Evolutionary conservation across 2,797 vertebrate genomes (phyloP).

Genomic region (Remorina albescens): DNA sequence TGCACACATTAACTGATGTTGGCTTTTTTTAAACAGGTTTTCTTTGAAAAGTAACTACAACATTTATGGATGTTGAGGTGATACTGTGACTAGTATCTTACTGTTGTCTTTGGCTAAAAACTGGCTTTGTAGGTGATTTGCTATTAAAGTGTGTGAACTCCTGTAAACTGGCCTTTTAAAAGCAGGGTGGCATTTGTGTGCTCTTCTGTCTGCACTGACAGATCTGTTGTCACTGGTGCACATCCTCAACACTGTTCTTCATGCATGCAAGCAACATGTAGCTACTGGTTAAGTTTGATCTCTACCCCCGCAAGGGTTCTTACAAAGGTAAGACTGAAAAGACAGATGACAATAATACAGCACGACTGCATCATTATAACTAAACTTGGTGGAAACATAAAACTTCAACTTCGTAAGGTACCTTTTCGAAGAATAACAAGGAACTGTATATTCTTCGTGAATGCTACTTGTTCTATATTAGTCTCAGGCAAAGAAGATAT

Average conservation of each 20-base stretch:
- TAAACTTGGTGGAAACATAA: neutral
- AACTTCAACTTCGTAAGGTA: neutral
- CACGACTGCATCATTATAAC: neutral
- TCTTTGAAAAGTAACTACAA: too few relatives aligned
- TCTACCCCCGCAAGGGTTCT: neutral
- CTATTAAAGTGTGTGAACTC: neutral
- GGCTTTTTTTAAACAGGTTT: too few relatives aligned
- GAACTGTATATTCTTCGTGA: neutral
- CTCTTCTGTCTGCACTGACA: neutral
- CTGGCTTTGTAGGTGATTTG: neutral
- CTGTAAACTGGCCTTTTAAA: neutral
- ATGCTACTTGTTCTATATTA: neutral
- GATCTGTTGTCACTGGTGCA: neutral
- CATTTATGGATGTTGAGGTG: neutral
- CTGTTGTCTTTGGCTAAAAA: neutral
- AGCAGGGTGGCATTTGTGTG: neutral
- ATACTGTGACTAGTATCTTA: neutral
- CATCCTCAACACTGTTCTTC: neutral
- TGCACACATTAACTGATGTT: too few relatives aligned
- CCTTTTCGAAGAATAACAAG: neutral
- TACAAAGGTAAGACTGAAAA: neutral
- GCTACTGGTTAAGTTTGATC: slow-evolving; percentile 16
- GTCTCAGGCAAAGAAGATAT: slow-evolving; percentile 8
- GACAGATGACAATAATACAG: neutral
- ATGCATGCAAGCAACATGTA: slow-evolving; percentile 10